A percentile compares a stretch with the other conserved stretches of the same genome.
These are phyloP conservation scores for Xerus inauris DNA, from an alignment of 2,113 vertebrate genomes.

Conservation along the genomic window DNA sequence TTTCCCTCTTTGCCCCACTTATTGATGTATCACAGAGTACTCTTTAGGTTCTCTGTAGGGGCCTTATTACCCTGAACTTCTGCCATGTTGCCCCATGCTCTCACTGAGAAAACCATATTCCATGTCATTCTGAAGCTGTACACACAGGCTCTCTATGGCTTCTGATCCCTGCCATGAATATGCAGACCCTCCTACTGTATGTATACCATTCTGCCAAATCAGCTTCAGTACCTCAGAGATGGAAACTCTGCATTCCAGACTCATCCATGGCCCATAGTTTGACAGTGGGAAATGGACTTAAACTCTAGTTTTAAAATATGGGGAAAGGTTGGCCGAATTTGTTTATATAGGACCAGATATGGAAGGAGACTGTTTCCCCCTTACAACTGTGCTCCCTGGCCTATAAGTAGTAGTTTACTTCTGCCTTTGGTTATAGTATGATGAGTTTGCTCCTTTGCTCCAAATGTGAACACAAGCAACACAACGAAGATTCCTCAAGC, in stretches of 20 bases:
- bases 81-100: not conserved
- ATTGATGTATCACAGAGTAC: not conserved
- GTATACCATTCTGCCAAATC: not conserved
- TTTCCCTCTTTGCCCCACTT: not conserved
- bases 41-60: not conserved
- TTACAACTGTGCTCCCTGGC: not conserved
- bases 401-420: slow-evolving; percentile 2
- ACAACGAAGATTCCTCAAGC: slow-evolving; percentile 20
- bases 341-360: not conserved
- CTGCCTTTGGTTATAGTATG: not conserved
- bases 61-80: not conserved
- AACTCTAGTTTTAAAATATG: slow-evolving; percentile 25
- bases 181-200: not conserved
- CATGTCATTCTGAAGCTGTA: not conserved
- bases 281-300: not conserved
- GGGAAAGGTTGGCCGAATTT: not conserved
- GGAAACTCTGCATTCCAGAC: not conserved
- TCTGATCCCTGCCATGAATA: not conserved
- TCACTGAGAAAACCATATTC: not conserved
- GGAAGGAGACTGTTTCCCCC: not conserved
- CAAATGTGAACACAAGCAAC: slow-evolving; percentile 3
- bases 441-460: not conserved
- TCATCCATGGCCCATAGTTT: not conserved
- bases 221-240: not conserved
- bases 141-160: not conserved